Base-by-base conservation (phyloP, 2,797 vertebrate genomes). In the Eupleurogrammus muticus region DNA sequence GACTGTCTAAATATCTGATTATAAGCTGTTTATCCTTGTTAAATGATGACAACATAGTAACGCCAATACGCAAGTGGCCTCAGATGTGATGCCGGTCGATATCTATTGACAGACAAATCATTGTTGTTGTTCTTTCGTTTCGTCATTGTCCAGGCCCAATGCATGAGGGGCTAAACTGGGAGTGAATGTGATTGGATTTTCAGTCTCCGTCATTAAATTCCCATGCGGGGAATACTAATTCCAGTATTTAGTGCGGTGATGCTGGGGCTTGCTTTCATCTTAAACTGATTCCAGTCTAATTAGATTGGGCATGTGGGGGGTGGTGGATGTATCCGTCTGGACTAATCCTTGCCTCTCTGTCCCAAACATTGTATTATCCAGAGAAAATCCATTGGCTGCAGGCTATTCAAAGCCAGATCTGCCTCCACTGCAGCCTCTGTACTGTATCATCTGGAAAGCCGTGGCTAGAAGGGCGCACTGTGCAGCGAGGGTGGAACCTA, bases 171-270 rank as follows among this genome's bases (percentile, higher is more conserved):
- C 89, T 92, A 89, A 92, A 92, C 90, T 85, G 85, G 82, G 85
- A 92, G 88, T 91, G 90, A 92, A 93, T 92, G 90, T 93, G 92
- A 93, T 93, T 93, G 92, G 91, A 93, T 92, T 93, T 93, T 92
- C 91, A 82, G 92, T 90, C 92, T 93, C 88, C 79, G 83, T 93
- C 90, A 92, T 93, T 93, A 92, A 94, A 94, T 94, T 94, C 92
- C 92, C 94, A 94, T 93, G 91, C 91, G 93, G 90, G 86, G 94
- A 94, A 94, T 94, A 95, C 93, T 95, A 95, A 94, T 94, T 94
- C 93, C 89, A 93, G 90, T 93, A 94, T 94, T 95, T 94, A 94
- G 92, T 93, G 90, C 79, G 85, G 89, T 92, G 91, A 94, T 91
- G 91, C 91, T 89, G 75, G 91, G 89, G 89, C 90, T 94, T 94